A percentile compares a stretch with the other conserved stretches of the same genome.
These are phyloP conservation scores for Diaprepes abbreviatus DNA, from an alignment of 2,888 invertebrate species.

Conservation along the genomic window DNA sequence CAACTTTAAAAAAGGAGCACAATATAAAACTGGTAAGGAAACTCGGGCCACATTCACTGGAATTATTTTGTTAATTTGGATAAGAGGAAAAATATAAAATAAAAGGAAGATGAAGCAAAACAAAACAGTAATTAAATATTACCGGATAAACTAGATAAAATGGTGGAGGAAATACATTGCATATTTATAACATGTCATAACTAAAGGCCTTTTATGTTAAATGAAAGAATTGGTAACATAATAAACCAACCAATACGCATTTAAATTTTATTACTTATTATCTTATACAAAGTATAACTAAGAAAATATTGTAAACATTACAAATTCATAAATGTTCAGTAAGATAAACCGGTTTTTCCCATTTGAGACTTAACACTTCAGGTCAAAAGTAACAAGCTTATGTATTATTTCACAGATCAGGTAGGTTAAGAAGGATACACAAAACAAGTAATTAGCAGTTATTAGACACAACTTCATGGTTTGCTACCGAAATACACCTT, in stretches of 20 bases:
- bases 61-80: too few species aligned
- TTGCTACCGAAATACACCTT: constrained; percentile 65
- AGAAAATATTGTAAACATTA: constrained; percentile 13
- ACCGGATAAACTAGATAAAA: too few species aligned
- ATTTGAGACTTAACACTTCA: constrained; percentile 67
- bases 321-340: constrained; percentile 26
- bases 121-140: too few species aligned
- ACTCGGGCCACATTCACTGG: too few species aligned
- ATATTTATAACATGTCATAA: too few species aligned
- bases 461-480: constrained; percentile 42
- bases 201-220: too few species aligned
- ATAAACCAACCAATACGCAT: too few species aligned
- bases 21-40: too few species aligned
- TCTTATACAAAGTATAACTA: neutral
- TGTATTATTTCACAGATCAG: constrained; percentile 63
- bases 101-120: too few species aligned
- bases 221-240: too few species aligned
- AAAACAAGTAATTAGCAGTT: constrained; percentile 48
- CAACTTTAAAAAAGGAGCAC: too few species aligned
- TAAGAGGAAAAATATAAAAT: too few species aligned
- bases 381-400: constrained; percentile 66
- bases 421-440: constrained; percentile 41
- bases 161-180: neutral
- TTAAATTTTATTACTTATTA: neutral
- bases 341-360: constrained; percentile 32